phyloP scores from a whole-genome alignment of 2,797 vertebrate genomes.

The Morelia viridis region DNA sequence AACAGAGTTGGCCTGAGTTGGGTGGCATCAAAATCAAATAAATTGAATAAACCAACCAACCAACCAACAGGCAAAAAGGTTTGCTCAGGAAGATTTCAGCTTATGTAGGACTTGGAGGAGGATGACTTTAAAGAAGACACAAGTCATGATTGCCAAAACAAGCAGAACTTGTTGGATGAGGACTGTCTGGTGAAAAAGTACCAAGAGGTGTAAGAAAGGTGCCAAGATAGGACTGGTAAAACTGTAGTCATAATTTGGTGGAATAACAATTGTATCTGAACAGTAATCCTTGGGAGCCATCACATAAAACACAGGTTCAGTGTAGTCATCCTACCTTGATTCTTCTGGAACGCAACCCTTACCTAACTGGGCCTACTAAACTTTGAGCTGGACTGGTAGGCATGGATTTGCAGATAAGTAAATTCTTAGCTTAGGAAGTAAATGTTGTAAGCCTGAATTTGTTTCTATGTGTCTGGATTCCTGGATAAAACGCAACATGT shows the following conservation, averaged over 20 bases:
- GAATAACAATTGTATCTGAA: background rate
- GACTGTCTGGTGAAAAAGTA: background rate
- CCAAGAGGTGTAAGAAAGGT: background rate
- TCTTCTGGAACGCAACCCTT: background rate
- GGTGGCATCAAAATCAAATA: background rate
- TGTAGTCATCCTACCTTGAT: background rate
- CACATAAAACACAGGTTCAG: background rate
- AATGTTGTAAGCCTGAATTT: background rate
- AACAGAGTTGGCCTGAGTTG: background rate
- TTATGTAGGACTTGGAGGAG: background rate
- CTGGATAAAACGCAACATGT: background rate
- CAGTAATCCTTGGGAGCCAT: background rate
- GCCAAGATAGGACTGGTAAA: no score
- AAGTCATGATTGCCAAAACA: background rate
- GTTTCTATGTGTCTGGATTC: background rate
- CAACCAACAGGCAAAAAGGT: background rate
- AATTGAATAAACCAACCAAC: background rate
- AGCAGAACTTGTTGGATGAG: background rate
- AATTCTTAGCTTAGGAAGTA: background rate
- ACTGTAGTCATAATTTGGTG: no score
- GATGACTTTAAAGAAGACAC: background rate
- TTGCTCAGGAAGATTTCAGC: background rate
- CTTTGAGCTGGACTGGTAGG: background rate
- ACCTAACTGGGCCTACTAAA: background rate
- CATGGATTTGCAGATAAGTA: background rate